A percentile compares a stretch with the other conserved stretches of the same genome.
These are phyloP conservation scores for Aspidiotus destructor DNA, from an alignment of 2,888 invertebrate genomes.

Conservation along the genomic window DNA sequence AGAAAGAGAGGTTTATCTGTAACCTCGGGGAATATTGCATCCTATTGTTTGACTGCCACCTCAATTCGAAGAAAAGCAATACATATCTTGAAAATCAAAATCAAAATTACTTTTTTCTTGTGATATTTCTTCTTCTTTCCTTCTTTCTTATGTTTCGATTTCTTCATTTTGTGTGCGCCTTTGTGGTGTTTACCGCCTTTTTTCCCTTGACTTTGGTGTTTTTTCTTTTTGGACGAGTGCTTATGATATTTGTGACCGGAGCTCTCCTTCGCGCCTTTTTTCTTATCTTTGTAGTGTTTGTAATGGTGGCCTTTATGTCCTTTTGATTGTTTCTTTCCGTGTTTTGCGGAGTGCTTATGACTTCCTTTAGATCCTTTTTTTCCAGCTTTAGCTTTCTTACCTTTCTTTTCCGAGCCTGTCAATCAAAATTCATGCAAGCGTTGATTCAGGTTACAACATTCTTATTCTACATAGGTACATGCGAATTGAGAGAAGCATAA, in stretches of 20 bases:
- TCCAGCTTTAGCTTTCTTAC: slow-evolving; percentile 1
- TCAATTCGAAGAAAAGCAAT: not conserved
- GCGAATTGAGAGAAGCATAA: no score
- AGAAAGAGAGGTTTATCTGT: no score
- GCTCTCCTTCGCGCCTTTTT: not conserved
- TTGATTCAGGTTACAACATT: no score
- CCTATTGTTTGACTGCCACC: no score
- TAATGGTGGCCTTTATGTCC: not conserved
- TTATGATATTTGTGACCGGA: not conserved
- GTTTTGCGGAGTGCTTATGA: slow-evolving; percentile 3
- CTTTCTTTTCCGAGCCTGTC: not conserved
- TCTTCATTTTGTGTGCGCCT: slow-evolving; percentile 10
- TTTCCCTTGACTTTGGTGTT: slow-evolving; percentile 1
- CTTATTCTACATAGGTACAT: no score
- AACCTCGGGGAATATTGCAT: not conserved
- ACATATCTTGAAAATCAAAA: not conserved
- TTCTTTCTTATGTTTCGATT: not conserved
- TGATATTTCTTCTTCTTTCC: not conserved
- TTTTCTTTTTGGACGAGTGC: not conserved
- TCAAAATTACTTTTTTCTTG: not conserved
- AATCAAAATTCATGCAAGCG: no score
- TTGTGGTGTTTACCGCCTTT: slow-evolving; percentile 2
- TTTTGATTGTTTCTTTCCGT: not conserved
- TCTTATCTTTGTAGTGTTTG: slow-evolving; percentile 1
- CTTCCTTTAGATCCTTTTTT: not conserved